A percentile compares a stretch with the other conserved stretches of the same genome.
Conservation (phyloP, 1,140 invertebrate species). For the Psilanteris sp. region DNA sequence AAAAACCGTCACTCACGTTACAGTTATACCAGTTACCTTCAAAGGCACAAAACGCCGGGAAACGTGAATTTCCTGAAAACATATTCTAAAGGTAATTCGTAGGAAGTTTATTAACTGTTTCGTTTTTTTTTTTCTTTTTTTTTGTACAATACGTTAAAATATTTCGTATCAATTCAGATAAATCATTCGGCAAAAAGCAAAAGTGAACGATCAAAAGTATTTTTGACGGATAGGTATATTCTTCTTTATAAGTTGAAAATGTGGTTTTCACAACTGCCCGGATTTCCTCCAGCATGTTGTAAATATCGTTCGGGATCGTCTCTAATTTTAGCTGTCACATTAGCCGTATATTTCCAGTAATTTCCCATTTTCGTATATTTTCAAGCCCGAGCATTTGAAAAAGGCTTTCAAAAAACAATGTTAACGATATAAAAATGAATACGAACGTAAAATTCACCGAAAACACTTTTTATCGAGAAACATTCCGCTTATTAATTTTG, state of each 20-base stretch:
- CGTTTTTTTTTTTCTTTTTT: too few relatives aligned
- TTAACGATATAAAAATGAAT: too few relatives aligned
- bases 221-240: conserved; percentile 16
- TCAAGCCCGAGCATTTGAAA: conserved; percentile 2
- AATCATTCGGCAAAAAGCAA: conserved; percentile 5
- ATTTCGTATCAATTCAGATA: conserved; percentile 1
- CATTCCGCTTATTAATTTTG: too few relatives aligned
- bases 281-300: conserved; percentile 14
- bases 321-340: conserved; percentile 44
- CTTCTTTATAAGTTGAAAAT: conserved; percentile 11
- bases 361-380: conserved; percentile 4
- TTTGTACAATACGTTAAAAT: conserved; percentile 3
- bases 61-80: too few relatives aligned
- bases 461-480: too few relatives aligned
- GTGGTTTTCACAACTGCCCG: conserved; percentile 23
- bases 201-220: conserved; percentile 1
- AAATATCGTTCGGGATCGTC: conserved; percentile 31
- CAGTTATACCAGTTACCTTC: conserved; percentile 1
- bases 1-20: not conserved
- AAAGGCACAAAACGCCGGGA: not conserved
- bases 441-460: too few relatives aligned
- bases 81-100: too few relatives aligned
- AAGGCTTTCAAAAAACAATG: too few relatives aligned
- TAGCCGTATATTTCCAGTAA: conserved; percentile 14
- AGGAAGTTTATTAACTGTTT: too few relatives aligned